phyloP scores from a whole-genome alignment of 2,888 invertebrate species.

The Hydrotaea cyrtoneurina region DNA sequence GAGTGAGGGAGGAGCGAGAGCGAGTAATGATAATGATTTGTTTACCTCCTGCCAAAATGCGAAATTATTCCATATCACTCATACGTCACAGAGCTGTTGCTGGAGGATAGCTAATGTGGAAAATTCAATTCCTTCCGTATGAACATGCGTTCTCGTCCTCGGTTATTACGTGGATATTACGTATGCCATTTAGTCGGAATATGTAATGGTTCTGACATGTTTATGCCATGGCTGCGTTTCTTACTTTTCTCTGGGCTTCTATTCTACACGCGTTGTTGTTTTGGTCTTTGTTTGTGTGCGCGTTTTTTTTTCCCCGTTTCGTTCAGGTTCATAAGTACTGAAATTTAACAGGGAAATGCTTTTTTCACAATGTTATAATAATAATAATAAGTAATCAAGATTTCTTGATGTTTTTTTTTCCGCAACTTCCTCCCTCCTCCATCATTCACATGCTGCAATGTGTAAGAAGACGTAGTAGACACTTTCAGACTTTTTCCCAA shows the following conservation, averaged over 20 bases:
- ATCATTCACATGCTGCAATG: conserved; percentile 24
- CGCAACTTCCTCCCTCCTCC: conserved; percentile 16
- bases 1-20: too few species aligned
- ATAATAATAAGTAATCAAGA: conserved; percentile 27
- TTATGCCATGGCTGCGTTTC: not conserved
- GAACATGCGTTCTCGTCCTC: conserved; percentile 2
- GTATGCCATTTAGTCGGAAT: conserved; percentile 24
- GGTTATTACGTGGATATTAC: conserved; percentile 12
- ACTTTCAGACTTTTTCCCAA: not conserved
- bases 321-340: conserved; percentile 50
- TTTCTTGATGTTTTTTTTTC: conserved; percentile 19
- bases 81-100: not conserved
- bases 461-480: conserved; percentile 38
- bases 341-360: conserved; percentile 63
- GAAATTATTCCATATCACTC: conserved; percentile 32
- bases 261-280: not conserved
- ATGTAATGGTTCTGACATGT: conserved; percentile 40
- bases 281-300: not conserved
- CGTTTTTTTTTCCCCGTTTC: not conserved
- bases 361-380: conserved; percentile 37
- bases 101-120: not conserved
- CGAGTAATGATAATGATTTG: conserved; percentile 17
- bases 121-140: conserved; percentile 14
- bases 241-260: not conserved
- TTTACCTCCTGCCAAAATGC: conserved; percentile 27